Evolutionary conservation across 1,140 invertebrate species (phyloP).

Genomic region (Wasmannia auropunctata): DNA sequence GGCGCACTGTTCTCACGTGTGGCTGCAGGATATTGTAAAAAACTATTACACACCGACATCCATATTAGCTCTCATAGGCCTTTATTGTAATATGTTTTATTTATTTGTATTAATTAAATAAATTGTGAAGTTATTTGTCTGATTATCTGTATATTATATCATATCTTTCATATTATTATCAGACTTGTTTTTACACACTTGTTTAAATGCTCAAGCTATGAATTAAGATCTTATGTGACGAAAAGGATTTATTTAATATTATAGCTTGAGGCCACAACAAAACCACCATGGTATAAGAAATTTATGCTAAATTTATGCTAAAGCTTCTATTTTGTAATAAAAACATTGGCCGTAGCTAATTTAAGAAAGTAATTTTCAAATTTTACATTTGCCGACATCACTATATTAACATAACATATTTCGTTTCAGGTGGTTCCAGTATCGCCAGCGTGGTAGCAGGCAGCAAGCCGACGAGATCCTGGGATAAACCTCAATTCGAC

Average conservation of each 20-base stretch:
- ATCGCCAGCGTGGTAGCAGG: constrained; percentile 78
- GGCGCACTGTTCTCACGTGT: no score
- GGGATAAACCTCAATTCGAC: constrained; percentile 93
- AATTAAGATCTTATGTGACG: not conserved
- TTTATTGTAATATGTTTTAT: not conserved
- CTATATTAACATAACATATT: not conserved
- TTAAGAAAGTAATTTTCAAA: not conserved
- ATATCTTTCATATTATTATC: not conserved
- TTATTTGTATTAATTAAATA: not conserved
- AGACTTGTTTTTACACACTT: not conserved
- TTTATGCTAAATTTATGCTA: not conserved
- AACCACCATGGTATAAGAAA: not conserved
- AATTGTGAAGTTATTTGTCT: not conserved
- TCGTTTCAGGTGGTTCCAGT: constrained; percentile 81
- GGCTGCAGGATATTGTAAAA: no score
- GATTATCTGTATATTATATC: not conserved
- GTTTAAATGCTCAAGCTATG: not conserved
- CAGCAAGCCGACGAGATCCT: constrained; percentile 77
- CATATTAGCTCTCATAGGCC: no score
- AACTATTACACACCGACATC: no score
- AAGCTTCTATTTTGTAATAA: not conserved
- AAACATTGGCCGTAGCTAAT: not conserved
- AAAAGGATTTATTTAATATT: not conserved
- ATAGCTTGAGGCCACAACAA: not conserved
- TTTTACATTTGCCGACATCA: not conserved